These are phyloP conservation scores for Coenobita brevimanus DNA, from an alignment of 1,140 invertebrate genomes.

Conservation along the genomic window DNA sequence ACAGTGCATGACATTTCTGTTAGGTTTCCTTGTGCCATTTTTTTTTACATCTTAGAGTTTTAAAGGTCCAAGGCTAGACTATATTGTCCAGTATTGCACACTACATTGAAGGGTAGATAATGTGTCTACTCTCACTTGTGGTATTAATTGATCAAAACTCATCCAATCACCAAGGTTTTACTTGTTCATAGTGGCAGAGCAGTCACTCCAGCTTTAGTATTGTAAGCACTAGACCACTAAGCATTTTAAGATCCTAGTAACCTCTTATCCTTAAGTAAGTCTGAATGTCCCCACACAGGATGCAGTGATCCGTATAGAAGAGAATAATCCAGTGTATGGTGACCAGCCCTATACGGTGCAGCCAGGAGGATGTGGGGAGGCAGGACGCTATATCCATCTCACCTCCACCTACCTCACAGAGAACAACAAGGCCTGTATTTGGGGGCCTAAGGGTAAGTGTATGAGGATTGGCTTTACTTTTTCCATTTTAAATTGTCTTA, in stretches of 20 bases:
- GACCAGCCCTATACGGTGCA: constrained; percentile 70
- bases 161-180: no score
- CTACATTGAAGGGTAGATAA: no score
- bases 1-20: no score
- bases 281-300: background rate
- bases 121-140: no score
- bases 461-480: background rate
- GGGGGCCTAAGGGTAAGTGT: constrained; percentile 4
- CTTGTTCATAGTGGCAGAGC: no score
- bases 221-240: background rate
- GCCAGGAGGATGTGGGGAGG: constrained; percentile 71
- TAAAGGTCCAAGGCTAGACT: no score
- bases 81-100: no score
- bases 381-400: constrained; percentile 71
- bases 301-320: constrained; percentile 53
- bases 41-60: no score
- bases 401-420: constrained; percentile 69
- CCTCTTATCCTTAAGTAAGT: background rate
- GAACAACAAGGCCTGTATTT: background rate
- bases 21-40: no score
- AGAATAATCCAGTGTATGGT: constrained; percentile 63
- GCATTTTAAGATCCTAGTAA: no score
- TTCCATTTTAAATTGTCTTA: no score
- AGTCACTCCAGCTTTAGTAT: background rate
- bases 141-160: no score